Conservation (phyloP, 2,888 invertebrate genomes). For the Gymnosoma rotundatum region DNA sequence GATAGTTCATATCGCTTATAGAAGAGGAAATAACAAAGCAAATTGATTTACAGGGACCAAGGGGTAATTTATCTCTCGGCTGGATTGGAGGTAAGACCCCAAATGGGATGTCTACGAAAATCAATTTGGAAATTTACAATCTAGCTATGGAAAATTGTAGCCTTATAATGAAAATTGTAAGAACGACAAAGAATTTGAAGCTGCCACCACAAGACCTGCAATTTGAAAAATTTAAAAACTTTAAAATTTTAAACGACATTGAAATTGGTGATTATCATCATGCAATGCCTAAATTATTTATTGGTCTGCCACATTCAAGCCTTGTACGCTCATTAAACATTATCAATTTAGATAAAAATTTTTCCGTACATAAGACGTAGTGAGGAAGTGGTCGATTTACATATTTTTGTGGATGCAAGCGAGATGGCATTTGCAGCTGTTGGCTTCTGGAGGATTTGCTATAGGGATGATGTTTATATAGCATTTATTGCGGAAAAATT, state of each 20-base stretch:
- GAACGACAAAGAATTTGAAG: constrained; percentile 29
- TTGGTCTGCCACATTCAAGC: constrained; percentile 16
- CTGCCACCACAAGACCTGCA: constrained; percentile 18
- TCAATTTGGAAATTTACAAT: constrained; percentile 29
- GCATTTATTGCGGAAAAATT: too few relatives aligned
- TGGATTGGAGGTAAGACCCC: constrained; percentile 26
- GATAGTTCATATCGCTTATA: constrained; percentile 30
- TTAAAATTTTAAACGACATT: constrained; percentile 2
- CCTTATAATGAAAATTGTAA: constrained; percentile 12
- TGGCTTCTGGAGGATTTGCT: too few relatives aligned
- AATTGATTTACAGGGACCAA: constrained; percentile 49
- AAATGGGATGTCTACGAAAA: constrained; percentile 14
- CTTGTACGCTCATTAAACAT: constrained; percentile 26
- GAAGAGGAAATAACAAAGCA: constrained; percentile 41
- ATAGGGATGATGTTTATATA: too few relatives aligned
- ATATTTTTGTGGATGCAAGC: too few relatives aligned
- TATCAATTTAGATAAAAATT: constrained; percentile 37
- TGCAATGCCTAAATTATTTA: constrained; percentile 7
- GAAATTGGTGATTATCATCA: constrained; percentile 13
- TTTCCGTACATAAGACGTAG: background rate
- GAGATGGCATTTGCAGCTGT: too few relatives aligned
- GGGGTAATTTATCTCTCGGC: constrained; percentile 19
- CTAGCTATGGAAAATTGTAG: background rate
- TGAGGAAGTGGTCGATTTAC: too few relatives aligned
- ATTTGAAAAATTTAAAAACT: background rate